Percentiles rank a stretch among this genome's conserved stretches.
phyloP scores from a whole-genome alignment of 2,888 invertebrate genomes.

The Heliconius erato region DNA sequence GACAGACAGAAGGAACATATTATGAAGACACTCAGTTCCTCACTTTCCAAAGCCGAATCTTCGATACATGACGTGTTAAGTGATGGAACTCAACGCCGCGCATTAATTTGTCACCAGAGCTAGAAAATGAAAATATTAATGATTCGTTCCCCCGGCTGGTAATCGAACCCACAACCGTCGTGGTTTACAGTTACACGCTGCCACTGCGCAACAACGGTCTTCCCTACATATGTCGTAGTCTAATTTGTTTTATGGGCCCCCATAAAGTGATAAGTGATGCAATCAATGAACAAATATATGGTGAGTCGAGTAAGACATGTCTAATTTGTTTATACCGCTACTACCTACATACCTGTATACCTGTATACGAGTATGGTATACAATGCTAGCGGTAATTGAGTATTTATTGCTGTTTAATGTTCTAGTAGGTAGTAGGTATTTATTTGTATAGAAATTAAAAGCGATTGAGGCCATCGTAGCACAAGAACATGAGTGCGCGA shows the following conservation, averaged over 20 bases:
- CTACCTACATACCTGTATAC: neutral
- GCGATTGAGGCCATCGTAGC: neutral
- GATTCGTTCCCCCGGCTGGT: neutral
- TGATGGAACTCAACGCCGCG: neutral
- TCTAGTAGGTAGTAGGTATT: neutral
- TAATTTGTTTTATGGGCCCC: constrained; percentile 22
- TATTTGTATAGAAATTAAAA: neutral
- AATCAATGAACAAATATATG: constrained; percentile 7
- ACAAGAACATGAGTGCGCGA: neutral
- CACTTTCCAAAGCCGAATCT: neutral
- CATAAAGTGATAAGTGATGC: constrained; percentile 19
- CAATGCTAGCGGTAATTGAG: neutral
- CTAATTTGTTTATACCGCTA: constrained; percentile 3
- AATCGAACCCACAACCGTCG: neutral
- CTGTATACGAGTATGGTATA: neutral
- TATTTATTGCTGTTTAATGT: neutral
- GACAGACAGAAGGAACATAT: neutral
- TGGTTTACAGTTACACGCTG: neutral
- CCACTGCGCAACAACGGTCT: too few species aligned
- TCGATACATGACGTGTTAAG: neutral
- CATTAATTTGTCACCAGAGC: neutral
- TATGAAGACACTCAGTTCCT: too few species aligned
- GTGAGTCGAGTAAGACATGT: neutral
- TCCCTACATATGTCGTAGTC: neutral
- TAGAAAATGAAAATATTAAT: neutral